These are phyloP conservation scores for Pseudonaja textilis DNA, from an alignment of 2,113 vertebrate species.

Conservation along the genomic window DNA sequence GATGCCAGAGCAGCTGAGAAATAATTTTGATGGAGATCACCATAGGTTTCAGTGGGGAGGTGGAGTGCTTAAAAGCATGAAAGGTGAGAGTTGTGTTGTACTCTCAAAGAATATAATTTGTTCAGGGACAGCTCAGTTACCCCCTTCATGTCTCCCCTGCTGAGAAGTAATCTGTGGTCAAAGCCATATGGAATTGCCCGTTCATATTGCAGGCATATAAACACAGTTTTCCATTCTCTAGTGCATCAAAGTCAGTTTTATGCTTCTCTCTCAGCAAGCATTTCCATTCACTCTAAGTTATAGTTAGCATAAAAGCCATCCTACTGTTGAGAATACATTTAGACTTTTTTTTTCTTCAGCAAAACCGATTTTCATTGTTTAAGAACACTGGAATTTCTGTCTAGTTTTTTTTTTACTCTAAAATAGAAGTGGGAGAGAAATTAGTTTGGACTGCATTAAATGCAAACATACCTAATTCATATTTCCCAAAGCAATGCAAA, in stretches of 20 bases:
- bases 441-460: background rate
- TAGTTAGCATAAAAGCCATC: constrained; percentile 68
- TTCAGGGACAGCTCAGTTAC: constrained; percentile 55
- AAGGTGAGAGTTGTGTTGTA: constrained; percentile 46
- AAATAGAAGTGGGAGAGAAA: background rate
- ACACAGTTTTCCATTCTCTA: constrained; percentile 65
- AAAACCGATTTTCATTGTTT: background rate
- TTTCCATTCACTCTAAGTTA: constrained; percentile 64
- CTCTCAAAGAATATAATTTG: constrained; percentile 56
- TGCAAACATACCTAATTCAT: background rate
- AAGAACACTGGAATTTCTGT: background rate
- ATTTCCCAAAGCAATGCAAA: background rate
- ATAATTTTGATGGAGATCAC: constrained; percentile 7
- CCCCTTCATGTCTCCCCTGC: constrained; percentile 55
- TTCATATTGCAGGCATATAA: constrained; percentile 66
- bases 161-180: constrained; percentile 51
- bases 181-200: constrained; percentile 62
- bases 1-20: background rate
- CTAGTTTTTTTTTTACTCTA: background rate
- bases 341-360: background rate
- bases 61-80: constrained; percentile 45
- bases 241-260: constrained; percentile 67
- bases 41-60: constrained; percentile 32
- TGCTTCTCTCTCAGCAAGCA: constrained; percentile 67
- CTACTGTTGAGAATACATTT: constrained; percentile 62